These are phyloP conservation scores for Macrosteles quadrilineatus DNA, from an alignment of 1,140 invertebrate genomes.

Conservation along the genomic window DNA sequence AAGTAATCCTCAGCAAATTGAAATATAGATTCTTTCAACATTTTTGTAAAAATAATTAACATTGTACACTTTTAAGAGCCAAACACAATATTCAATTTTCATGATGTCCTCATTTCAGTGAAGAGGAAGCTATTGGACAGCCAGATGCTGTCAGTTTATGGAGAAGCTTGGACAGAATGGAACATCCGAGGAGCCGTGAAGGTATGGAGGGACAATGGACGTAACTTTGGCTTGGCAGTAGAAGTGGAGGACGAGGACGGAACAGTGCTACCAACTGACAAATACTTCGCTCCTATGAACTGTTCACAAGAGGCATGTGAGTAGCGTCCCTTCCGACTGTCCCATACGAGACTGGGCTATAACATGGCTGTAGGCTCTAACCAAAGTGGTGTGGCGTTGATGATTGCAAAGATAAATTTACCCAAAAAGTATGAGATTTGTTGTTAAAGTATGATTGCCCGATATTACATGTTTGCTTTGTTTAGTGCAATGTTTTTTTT, in stretches of 20 bases:
- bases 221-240: constrained; percentile 60
- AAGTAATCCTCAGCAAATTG: too few species aligned
- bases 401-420: too few species aligned
- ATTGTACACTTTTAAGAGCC: too few species aligned
- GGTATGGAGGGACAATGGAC: constrained; percentile 47
- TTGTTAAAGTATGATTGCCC: too few species aligned
- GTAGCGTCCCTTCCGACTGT: constrained; percentile 25
- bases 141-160: constrained; percentile 52
- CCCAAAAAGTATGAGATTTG: too few species aligned
- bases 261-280: constrained; percentile 53
- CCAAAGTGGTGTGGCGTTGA: too few species aligned
- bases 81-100: too few species aligned
- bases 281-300: constrained; percentile 55
- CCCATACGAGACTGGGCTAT: not conserved
- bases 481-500: too few species aligned
- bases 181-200: constrained; percentile 47
- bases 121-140: constrained; percentile 60
- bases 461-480: too few species aligned
- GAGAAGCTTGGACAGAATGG: constrained; percentile 49
- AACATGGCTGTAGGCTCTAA: not conserved
- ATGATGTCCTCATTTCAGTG: too few species aligned
- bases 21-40: too few species aligned
- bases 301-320: constrained; percentile 44
- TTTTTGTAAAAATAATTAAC: too few species aligned
- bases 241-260: constrained; percentile 65